Conservation (phyloP, 2,797 vertebrate genomes). For the Amblyraja radiata region DNA sequence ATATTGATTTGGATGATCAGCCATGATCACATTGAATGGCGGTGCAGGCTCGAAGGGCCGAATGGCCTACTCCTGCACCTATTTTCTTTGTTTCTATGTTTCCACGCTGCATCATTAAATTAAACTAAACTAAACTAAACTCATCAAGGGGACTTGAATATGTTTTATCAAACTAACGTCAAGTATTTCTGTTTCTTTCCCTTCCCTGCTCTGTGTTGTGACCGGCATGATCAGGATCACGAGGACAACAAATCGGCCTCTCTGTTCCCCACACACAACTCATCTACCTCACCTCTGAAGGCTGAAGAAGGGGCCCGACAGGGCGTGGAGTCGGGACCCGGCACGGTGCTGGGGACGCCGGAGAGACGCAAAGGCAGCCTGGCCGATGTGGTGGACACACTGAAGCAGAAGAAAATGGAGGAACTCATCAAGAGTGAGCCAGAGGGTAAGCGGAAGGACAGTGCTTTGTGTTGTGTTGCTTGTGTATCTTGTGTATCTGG, state of each 20-base stretch:
- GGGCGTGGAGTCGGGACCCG: slow-evolving; percentile 71
- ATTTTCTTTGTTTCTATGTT: no score
- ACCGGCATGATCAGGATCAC: slow-evolving; percentile 65
- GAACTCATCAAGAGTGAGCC: slow-evolving; percentile 97
- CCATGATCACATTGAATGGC: no score
- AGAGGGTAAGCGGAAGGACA: slow-evolving; percentile 73
- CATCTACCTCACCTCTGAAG: slow-evolving; percentile 96
- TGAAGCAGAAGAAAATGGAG: slow-evolving; percentile 98
- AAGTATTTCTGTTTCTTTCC: background rate
- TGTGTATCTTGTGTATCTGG: background rate
- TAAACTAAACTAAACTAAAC: no score
- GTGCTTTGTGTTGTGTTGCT: background rate
- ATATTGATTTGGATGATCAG: no score
- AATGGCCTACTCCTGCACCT: no score
- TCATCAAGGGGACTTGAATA: background rate
- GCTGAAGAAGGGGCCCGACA: slow-evolving; percentile 81
- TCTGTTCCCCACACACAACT: slow-evolving; percentile 88
- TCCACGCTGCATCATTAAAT: no score
- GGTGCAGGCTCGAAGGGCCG: no score
- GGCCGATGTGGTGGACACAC: slow-evolving; percentile 92
- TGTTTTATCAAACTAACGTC: background rate
- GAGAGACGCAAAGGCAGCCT: slow-evolving; percentile 96
- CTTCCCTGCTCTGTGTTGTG: background rate
- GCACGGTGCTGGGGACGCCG: slow-evolving; percentile 77
- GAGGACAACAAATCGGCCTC: slow-evolving; percentile 88